Percentiles rank a stretch among this genome's conserved stretches.
Evolutionary conservation across 1,140 invertebrate species (phyloP).

Genomic region (Drosophila aff.): DNA sequence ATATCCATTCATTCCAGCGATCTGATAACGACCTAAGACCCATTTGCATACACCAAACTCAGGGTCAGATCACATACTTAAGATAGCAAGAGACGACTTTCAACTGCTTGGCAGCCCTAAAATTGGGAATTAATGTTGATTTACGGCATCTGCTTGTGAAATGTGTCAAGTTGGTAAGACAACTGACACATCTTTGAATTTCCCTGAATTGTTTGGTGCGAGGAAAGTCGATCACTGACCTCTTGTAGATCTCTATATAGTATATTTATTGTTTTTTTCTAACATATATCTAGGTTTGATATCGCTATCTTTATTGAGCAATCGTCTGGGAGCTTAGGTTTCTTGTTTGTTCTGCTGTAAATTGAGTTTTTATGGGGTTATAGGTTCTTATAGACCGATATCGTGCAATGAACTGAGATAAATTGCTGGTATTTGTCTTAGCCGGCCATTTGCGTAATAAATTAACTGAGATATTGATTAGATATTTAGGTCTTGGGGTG

Average conservation of each 20-base stretch:
- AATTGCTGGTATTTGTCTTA: neutral
- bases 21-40: conserved; percentile 5
- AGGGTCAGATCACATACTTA: conserved; percentile 8
- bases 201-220: conserved; percentile 3
- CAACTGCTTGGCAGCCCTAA: conserved; percentile 2
- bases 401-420: conserved; percentile 1
- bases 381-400: neutral
- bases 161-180: neutral
- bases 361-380: neutral
- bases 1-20: neutral
- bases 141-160: conserved; percentile 19
- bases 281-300: neutral
- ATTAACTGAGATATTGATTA: neutral
- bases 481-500: too few species aligned
- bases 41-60: conserved; percentile 16
- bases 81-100: conserved; percentile 2
- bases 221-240: conserved; percentile 20
- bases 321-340: neutral
- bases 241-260: neutral
- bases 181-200: neutral
- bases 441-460: neutral
- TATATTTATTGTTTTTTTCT: neutral
- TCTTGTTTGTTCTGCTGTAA: neutral
- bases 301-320: conserved; percentile 4
- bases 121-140: conserved; percentile 6